These are phyloP conservation scores for Sthenelais limicola DNA, from an alignment of 2,888 invertebrate genomes.

Conservation along the genomic window DNA sequence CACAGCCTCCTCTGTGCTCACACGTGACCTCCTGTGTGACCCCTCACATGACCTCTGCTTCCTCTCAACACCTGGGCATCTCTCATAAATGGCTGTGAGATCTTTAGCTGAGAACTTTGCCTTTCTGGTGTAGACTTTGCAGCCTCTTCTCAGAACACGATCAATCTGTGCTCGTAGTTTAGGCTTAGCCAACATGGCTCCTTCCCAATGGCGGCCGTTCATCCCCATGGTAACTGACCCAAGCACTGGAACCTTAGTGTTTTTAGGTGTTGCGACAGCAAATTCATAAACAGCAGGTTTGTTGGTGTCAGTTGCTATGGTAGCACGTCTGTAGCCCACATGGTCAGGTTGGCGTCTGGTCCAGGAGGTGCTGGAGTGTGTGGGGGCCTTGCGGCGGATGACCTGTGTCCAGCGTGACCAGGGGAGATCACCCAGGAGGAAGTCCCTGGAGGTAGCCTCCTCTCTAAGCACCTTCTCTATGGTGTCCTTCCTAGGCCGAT, in stretches of 20 bases:
- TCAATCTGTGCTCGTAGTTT: constrained; percentile 14
- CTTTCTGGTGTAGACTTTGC: constrained; percentile 18
- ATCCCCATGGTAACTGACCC: constrained; percentile 5
- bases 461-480: constrained; percentile 5
- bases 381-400: not conserved
- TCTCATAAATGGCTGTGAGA: not conserved
- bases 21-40: not conserved
- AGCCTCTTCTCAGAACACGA: constrained; percentile 13
- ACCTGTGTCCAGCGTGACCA: constrained; percentile 23
- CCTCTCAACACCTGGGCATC: not conserved
- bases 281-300: constrained; percentile 34
- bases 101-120: constrained; percentile 18
- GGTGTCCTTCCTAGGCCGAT: constrained; percentile 12
- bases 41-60: not conserved
- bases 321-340: not conserved
- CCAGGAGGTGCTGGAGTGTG: not conserved
- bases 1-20: not conserved
- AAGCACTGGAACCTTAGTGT: constrained; percentile 25
- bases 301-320: not conserved
- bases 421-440: constrained; percentile 4
- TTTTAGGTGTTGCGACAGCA: constrained; percentile 11
- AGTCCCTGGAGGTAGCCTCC: not conserved
- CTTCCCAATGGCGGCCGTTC: constrained; percentile 27
- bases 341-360: not conserved
- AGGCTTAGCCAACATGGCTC: constrained; percentile 2